phyloP scores from a whole-genome alignment of 2,888 invertebrate species.

The Brachycybe producta region DNA sequence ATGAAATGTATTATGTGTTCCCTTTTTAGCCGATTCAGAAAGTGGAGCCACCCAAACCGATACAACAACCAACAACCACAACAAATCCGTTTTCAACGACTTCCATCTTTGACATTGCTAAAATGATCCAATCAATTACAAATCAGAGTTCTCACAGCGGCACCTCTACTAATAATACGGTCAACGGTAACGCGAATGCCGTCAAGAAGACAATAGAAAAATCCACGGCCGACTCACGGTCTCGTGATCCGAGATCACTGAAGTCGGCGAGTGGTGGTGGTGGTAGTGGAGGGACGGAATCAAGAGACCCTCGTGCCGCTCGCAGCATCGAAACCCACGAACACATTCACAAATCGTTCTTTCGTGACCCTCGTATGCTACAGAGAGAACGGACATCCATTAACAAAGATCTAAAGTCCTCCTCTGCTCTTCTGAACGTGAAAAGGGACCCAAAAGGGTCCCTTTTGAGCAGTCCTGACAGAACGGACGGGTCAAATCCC shows the following conservation, averaged over 20 bases:
- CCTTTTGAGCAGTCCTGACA: neutral
- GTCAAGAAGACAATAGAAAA: slow-evolving; percentile 16
- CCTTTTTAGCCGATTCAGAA: too few species aligned
- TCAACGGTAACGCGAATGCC: neutral
- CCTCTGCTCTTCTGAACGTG: neutral
- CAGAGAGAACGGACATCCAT: neutral
- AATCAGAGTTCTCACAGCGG: slow-evolving; percentile 4
- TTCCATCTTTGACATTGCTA: slow-evolving; percentile 21
- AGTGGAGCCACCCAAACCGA: too few species aligned
- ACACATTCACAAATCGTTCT: neutral
- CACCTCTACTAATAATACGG: neutral
- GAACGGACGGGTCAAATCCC: neutral
- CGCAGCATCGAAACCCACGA: neutral
- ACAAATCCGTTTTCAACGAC: too few species aligned
- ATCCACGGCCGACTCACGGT: slow-evolving; percentile 19
- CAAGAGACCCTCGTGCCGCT: neutral
- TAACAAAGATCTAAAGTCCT: neutral
- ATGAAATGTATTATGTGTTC: too few species aligned
- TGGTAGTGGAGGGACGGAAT: neutral
- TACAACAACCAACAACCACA: too few species aligned
- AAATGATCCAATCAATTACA: slow-evolving; percentile 23
- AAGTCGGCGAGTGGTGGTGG: neutral
- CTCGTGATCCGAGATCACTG: neutral
- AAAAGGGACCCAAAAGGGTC: neutral
- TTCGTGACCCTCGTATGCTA: slow-evolving; percentile 5